Evolutionary conservation across 1,140 invertebrate genomes (phyloP).

Genomic region (Dufourea novaeangliae): DNA sequence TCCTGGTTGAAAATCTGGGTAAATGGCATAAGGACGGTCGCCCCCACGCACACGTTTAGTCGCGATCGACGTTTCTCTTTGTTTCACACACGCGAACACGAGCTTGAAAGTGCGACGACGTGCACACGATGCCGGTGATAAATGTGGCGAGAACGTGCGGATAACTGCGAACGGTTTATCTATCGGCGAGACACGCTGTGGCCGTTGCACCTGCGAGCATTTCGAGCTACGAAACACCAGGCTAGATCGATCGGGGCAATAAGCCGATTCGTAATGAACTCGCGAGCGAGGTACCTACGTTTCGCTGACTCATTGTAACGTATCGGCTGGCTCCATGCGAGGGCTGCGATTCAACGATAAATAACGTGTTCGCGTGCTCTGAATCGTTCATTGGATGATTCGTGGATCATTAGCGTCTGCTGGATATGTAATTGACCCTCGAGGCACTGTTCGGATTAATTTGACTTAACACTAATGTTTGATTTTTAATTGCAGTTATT

Average conservation of each 20-base stretch:
- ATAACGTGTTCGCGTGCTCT: background rate
- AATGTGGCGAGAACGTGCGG: constrained; percentile 30
- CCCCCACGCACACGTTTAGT: constrained; percentile 28
- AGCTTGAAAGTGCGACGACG: constrained; percentile 55
- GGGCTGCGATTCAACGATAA: background rate
- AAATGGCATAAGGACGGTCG: constrained; percentile 65
- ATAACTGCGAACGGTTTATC: constrained; percentile 8
- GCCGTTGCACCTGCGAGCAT: constrained; percentile 48
- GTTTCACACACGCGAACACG: background rate
- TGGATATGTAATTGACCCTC: no score
- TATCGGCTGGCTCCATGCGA: constrained; percentile 2
- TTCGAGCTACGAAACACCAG: background rate
- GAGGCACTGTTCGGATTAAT: no score
- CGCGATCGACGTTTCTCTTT: constrained; percentile 24
- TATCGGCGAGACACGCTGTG: background rate
- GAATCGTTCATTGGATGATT: background rate
- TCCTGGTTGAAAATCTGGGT: constrained; percentile 66
- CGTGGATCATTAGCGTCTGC: no score
- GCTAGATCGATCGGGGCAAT: constrained; percentile 41
- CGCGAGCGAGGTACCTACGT: background rate
- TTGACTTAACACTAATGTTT: no score
- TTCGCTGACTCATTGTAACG: constrained; percentile 38
- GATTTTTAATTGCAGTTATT: no score
- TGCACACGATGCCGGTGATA: constrained; percentile 49
- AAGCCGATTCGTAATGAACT: constrained; percentile 18